A percentile compares a stretch with the other conserved stretches of the same genome.
Conservation (phyloP, 2,797 vertebrate species). For the Myotis vivesi region DNA sequence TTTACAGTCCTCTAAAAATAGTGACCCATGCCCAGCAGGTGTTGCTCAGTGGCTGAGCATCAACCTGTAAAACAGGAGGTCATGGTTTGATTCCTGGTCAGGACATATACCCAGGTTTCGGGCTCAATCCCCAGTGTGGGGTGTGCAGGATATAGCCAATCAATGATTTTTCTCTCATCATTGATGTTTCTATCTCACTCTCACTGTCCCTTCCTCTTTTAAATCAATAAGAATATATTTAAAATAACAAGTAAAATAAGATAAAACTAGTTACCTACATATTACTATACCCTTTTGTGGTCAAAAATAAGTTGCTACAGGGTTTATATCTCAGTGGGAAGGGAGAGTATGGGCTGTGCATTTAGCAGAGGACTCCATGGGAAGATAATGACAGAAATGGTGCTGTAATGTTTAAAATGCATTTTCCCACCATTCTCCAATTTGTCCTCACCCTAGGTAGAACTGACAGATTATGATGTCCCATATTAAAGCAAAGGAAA, state of each 20-base stretch:
- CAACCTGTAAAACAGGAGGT: no score
- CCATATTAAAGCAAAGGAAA: not conserved
- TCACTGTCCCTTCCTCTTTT: no score
- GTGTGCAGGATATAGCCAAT: no score
- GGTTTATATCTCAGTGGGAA: not conserved
- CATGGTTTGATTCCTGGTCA: no score
- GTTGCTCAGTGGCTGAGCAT: no score
- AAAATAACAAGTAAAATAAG: no score
- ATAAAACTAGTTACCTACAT: not conserved
- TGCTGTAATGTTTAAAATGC: not conserved
- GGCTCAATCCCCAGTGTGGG: no score
- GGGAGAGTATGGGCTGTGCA: not conserved
- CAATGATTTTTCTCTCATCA: no score
- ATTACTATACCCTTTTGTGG: not conserved
- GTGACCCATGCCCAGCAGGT: not conserved
- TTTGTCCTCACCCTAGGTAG: not conserved
- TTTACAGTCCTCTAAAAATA: not conserved
- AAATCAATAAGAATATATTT: no score
- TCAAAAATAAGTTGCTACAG: not conserved
- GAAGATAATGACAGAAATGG: not conserved
- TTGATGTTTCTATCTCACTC: no score
- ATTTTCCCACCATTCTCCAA: not conserved
- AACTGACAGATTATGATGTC: not conserved
- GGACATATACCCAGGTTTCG: no score
- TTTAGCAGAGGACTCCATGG: not conserved